A percentile compares a stretch with the other conserved stretches of the same genome.
These are phyloP conservation scores for Paratrypauchen microcephalus DNA, from an alignment of 2,797 vertebrate genomes.

Conservation along the genomic window DNA sequence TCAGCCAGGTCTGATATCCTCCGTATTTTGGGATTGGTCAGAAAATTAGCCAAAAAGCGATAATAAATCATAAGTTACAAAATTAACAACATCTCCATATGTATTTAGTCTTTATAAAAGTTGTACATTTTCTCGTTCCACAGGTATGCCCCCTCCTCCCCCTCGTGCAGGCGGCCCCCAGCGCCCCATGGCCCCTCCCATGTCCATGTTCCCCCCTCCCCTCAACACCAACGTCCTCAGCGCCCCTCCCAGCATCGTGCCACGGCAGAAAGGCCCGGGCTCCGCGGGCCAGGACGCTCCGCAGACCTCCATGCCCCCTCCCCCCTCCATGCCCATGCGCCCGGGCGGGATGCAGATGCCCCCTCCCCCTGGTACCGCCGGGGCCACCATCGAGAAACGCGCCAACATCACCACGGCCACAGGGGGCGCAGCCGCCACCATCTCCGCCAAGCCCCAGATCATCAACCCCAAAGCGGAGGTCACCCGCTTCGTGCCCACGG, in stretches of 20 bases:
- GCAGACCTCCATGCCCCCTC: constrained; percentile 76
- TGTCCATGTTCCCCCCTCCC: constrained; percentile 88
- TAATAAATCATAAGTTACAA: too few species aligned
- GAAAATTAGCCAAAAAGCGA: background rate
- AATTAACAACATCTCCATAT: background rate
- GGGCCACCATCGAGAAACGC: constrained; percentile 92
- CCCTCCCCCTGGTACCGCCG: constrained; percentile 75
- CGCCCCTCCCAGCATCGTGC: constrained; percentile 91
- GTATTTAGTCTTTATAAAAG: background rate
- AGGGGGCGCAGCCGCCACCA: constrained; percentile 84
- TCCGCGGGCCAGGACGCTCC: constrained; percentile 68
- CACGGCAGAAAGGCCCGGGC: constrained; percentile 77
- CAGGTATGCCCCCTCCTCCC: constrained; percentile 93
- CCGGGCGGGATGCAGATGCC: constrained; percentile 76
- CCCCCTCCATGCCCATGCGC: constrained; percentile 71
- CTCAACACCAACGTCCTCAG: constrained; percentile 92
- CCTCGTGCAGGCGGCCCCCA: constrained; percentile 86
- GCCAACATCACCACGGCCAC: constrained; percentile 76
- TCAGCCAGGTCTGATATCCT: background rate
- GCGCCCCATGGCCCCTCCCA: constrained; percentile 83
- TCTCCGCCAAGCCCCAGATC: constrained; percentile 98
- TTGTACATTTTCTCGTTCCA: constrained; percentile 4
- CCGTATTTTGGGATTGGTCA: background rate
- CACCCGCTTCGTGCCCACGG: constrained; percentile 93
- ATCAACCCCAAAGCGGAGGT: constrained; percentile 97